These are phyloP conservation scores for Piezodorus guildinii DNA, from an alignment of 1,140 invertebrate genomes.

Conservation along the genomic window DNA sequence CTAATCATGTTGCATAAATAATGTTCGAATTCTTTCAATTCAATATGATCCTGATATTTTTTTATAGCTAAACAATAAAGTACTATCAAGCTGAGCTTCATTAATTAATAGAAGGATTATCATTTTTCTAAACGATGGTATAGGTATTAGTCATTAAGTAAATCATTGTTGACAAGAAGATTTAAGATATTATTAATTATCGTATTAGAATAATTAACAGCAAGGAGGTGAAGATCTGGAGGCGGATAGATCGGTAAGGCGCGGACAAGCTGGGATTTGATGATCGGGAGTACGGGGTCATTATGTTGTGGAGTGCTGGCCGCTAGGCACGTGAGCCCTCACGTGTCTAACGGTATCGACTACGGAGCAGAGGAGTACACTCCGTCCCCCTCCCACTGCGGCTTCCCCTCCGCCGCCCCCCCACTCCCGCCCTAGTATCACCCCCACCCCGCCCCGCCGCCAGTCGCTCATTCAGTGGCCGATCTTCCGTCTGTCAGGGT, in stretches of 20 bases:
- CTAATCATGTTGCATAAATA: too few species aligned
- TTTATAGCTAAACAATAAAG: too few species aligned
- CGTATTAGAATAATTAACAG: too few species aligned
- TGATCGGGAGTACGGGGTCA: conserved; percentile 2
- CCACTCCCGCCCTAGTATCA: neutral
- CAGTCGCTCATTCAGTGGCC: neutral
- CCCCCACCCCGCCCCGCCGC: neutral
- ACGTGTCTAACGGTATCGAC: conserved; percentile 13
- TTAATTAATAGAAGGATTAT: too few species aligned
- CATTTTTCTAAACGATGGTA: too few species aligned
- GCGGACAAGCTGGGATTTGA: neutral
- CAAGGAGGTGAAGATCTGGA: neutral
- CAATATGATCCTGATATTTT: too few species aligned
- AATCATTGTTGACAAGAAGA: too few species aligned
- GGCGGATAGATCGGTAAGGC: neutral
- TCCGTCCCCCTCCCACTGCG: neutral
- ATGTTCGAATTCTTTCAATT: too few species aligned
- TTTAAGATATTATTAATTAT: too few species aligned
- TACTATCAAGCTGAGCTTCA: too few species aligned
- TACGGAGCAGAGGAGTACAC: too few species aligned
- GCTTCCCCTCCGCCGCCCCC: conserved; percentile 1
- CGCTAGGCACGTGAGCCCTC: conserved; percentile 9
- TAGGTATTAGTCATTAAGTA: too few species aligned
- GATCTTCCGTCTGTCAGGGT: neutral
- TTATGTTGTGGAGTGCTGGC: neutral